Conservation (phyloP, 2,797 vertebrate genomes). For the Pelobates cultripes region DNA sequence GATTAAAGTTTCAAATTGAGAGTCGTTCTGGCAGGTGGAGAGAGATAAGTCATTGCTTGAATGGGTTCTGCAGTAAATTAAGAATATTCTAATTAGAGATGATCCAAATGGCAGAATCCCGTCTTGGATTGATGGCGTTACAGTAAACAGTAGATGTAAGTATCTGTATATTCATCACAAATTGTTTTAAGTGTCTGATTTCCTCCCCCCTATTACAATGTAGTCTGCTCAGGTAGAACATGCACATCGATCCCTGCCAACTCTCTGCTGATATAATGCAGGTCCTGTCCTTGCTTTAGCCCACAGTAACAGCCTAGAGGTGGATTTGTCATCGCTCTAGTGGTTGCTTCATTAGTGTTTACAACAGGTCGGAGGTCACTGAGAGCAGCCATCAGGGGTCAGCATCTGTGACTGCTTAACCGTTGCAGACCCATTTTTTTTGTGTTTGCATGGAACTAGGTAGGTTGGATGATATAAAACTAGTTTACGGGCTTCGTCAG, state of each 20-base stretch:
- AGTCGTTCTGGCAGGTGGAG: too few relatives aligned
- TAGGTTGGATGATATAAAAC: not conserved
- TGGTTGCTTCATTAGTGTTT: conserved; percentile 42
- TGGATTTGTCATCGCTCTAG: conserved; percentile 44
- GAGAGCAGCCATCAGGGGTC: not conserved
- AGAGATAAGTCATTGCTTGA: too few relatives aligned
- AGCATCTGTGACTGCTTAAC: conserved; percentile 26
- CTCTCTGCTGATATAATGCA: not conserved
- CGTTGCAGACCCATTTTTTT: not conserved
- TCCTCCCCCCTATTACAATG: too few relatives aligned
- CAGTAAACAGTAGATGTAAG: not conserved
- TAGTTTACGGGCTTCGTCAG: not conserved
- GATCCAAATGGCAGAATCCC: too few relatives aligned
- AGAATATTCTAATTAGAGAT: too few relatives aligned
- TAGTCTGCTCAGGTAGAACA: not conserved
- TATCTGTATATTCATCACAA: too few relatives aligned
- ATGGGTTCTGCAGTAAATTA: too few relatives aligned
- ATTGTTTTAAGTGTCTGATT: too few relatives aligned
- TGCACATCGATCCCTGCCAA: not conserved
- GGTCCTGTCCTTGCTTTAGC: not conserved
- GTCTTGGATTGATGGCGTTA: too few relatives aligned
- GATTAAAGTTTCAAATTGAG: too few relatives aligned
- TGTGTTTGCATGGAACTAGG: not conserved
- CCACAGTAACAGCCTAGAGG: conserved; percentile 8
- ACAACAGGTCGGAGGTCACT: conserved; percentile 36